Evolutionary conservation across 2,888 invertebrate species (phyloP).

Genomic region (Chymomyza caudatula): DNA sequence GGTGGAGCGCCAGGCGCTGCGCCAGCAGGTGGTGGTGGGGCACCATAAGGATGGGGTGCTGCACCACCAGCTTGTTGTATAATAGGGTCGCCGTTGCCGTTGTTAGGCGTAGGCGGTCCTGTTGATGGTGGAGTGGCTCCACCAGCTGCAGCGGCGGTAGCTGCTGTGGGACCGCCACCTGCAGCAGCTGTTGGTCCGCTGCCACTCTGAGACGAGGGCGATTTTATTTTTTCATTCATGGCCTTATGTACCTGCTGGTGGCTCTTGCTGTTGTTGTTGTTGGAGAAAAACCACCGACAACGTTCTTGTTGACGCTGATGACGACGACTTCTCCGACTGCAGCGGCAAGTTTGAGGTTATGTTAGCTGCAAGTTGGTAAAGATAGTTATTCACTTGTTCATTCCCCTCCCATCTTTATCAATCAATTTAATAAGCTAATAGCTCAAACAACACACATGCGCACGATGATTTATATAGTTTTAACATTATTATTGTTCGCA

Average conservation of each 20-base stretch:
- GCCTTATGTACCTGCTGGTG: conserved; percentile 47
- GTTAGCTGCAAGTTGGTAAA: conserved; percentile 67
- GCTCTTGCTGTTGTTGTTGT: conserved; percentile 48
- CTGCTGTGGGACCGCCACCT: conserved; percentile 34
- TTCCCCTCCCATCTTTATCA: not conserved
- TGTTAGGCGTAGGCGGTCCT: conserved; percentile 68
- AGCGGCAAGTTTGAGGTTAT: conserved; percentile 76
- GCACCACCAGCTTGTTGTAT: conserved; percentile 50
- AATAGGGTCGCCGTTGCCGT: conserved; percentile 72
- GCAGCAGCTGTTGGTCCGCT: conserved; percentile 41
- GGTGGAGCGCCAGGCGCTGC: conserved; percentile 57
- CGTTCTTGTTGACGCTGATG: conserved; percentile 57
- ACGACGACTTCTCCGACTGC: conserved; percentile 67
- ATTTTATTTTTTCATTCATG: conserved; percentile 77
- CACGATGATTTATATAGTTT: conserved; percentile 6
- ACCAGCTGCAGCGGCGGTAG: conserved; percentile 16
- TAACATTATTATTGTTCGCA: not conserved
- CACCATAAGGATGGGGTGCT: conserved; percentile 71
- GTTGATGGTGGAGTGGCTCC: conserved; percentile 64
- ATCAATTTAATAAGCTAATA: conserved; percentile 16
- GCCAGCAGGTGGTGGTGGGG: conserved; percentile 61
- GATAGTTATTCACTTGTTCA: conserved; percentile 30
- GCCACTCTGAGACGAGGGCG: conserved; percentile 75
- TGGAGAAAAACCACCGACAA: conserved; percentile 59
- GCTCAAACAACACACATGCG: not conserved